Base-by-base conservation (phyloP, 2,797 vertebrate genomes). In the Cossypha dichroa region DNA sequence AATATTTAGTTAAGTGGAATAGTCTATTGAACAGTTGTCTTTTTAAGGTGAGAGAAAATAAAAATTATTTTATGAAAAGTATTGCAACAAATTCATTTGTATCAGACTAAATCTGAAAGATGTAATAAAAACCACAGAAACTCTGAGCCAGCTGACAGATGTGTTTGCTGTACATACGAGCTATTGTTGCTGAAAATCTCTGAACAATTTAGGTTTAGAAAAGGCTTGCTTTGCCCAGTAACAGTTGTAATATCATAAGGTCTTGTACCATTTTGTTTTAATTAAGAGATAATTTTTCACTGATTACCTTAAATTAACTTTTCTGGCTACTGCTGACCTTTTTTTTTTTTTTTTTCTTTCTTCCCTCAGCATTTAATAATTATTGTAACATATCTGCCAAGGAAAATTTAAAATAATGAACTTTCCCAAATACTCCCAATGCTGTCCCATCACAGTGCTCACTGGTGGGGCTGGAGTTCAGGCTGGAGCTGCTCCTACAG, bases 1-100 rank as follows among this genome's bases (percentile, higher is more conserved):
- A 94, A 81, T 73, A 84, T 48, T 66, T 96, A 82, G 76, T 74
- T 93, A 72, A 89, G 84, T 63, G 21, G 31, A 66, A 80, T 91
- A 77, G 41, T 87, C 51, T 91, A 20, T 54, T 78, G 60, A 89
- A 54, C 23, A 55, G 43, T 46, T 0, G 0, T 34, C 19, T 77
- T 85, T 93, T 80, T 59, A 66, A 87, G 36, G n/a, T 66, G 63
- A 22, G 31, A 90, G 59, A 86, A 81, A 94, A 78, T 54, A 0
- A 34, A 72, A 85, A 66, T 18, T 75, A 67, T 75, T 91, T 93
- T 62, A 58, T 83, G 46, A 76, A 56, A 31, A 40, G 11, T 51
- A 64, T 64, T 88, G 20, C 33, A 70, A 34, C 22, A 77, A 54
- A 10, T 40, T 80, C 7, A 60, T 93, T 85, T 73, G 5, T 70